Base-by-base conservation (phyloP, 2,113 vertebrate species). In the Microtus pennsylvanicus region DNA sequence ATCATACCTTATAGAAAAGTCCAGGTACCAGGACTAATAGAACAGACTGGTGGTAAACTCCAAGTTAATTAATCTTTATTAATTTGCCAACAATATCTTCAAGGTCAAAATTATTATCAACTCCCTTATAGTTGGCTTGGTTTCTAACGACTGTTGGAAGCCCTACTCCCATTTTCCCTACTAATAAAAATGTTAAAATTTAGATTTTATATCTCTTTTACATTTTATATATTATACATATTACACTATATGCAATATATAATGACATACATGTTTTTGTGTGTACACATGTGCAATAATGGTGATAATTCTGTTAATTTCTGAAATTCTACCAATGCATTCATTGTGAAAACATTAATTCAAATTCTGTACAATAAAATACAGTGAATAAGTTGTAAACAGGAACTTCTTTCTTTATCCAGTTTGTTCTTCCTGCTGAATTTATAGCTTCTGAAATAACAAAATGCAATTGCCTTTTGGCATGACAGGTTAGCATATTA, bases 341-440 rank as follows among this genome's bases (percentile, higher is more conserved):
- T 90, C 5, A 8, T 6, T 28, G 2, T 67, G 38, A 90, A 69
- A 1, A 19, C 11, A 83, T 21, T 87, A 82, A 76, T 72, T 91
- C 11, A n/a, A 87, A 95, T 80, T 82, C 86, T 89, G 42, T 35
- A 86, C 30, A 95, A 26, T 58, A 38, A 83, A 90, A 75, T 3
- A 87, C 7, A 80, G 17, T 4, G 80, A 92, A 92, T 75, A n/a
- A 85, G 1, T 88, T 86, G 19, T n/a, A 21, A 94, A 82, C 9
- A 61, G 90, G 88, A 88, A 88, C 52, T 47, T 55, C 0, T 74
- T n/a, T 91, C 4, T 52, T 74, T 92, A 72, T 70, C 2, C 7
- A 76, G 28, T 35, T 42, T 65, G 85, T 75, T 94, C 10, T 89
- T 67, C 7, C 35, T 13, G 63, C 17, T 47, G 21, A 1, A 21